These are phyloP conservation scores for Neoniphon sammara DNA, from an alignment of 2,797 vertebrate genomes.

Conservation along the genomic window DNA sequence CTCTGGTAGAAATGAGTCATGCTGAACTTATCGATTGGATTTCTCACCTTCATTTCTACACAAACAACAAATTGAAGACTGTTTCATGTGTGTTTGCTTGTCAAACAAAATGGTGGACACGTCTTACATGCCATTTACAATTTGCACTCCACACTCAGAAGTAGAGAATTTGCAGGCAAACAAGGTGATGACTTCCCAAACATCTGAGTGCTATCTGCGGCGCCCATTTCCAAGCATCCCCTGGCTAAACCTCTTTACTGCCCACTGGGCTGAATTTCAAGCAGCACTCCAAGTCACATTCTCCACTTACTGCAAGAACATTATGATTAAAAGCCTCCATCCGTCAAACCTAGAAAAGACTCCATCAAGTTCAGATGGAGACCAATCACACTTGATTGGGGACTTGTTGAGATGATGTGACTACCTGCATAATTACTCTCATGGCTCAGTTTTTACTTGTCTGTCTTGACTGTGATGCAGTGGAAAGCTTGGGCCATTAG, in stretches of 20 bases:
- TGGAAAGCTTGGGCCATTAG: conserved; percentile 11
- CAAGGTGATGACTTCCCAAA: conserved; percentile 17
- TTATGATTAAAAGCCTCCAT: conserved; percentile 4
- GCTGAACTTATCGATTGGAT: conserved; percentile 36
- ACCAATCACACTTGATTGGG: neutral
- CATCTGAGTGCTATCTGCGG: neutral
- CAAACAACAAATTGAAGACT: conserved; percentile 2
- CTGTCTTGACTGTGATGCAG: conserved; percentile 18
- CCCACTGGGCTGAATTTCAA: conserved; percentile 18
- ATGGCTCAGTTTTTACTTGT: neutral
- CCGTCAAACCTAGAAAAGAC: neutral
- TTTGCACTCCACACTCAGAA: conserved; percentile 22
- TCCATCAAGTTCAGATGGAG: neutral
- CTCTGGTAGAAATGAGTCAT: conserved; percentile 37
- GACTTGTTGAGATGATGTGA: neutral
- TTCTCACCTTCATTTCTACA: conserved; percentile 19
- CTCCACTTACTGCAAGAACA: neutral
- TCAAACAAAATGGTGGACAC: conserved; percentile 28
- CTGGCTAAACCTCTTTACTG: neutral
- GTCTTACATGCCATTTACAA: conserved; percentile 15
- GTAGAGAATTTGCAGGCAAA: conserved; percentile 23
- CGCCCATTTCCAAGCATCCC: neutral
- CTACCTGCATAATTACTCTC: conserved; percentile 4
- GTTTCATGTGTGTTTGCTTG: conserved; percentile 14
- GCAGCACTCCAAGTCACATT: neutral